Evolutionary conservation across 2,797 vertebrate genomes (phyloP).

Genomic region (Alca torda): DNA sequence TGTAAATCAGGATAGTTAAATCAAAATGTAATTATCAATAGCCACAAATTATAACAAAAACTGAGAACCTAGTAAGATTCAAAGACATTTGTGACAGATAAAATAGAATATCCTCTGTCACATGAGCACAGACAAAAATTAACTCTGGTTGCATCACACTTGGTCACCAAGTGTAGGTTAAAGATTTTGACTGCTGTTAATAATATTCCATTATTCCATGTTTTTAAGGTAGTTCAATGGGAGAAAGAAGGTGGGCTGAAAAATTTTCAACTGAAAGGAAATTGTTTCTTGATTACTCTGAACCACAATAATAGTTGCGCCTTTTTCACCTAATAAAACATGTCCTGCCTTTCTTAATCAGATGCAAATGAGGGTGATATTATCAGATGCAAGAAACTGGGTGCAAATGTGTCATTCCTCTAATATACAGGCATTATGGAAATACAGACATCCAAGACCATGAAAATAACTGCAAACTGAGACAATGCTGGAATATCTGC

Average conservation of each 20-base stretch:
- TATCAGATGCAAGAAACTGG: background rate
- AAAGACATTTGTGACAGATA: background rate
- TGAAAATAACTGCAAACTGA: background rate
- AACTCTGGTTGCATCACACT: background rate
- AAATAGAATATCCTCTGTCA: background rate
- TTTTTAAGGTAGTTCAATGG: background rate
- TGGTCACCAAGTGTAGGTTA: background rate
- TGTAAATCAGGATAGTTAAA: background rate
- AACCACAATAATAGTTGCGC: background rate
- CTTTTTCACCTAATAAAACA: background rate
- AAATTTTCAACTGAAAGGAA: background rate
- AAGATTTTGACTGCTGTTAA: background rate
- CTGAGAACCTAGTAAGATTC: background rate
- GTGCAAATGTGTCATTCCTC: background rate
- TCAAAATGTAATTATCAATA: background rate
- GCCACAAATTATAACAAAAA: background rate
- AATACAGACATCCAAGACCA: background rate
- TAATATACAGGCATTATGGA: background rate
- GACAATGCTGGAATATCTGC: background rate
- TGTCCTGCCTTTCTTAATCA: background rate
- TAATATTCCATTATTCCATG: background rate
- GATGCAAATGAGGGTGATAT: background rate
- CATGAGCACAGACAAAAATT: background rate
- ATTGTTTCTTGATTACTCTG: background rate
- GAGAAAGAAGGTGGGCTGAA: background rate